A percentile compares a stretch with the other conserved stretches of the same genome.
Evolutionary conservation across 1,140 invertebrate genomes (phyloP).

Genomic region (Ostrea denselamellosa): DNA sequence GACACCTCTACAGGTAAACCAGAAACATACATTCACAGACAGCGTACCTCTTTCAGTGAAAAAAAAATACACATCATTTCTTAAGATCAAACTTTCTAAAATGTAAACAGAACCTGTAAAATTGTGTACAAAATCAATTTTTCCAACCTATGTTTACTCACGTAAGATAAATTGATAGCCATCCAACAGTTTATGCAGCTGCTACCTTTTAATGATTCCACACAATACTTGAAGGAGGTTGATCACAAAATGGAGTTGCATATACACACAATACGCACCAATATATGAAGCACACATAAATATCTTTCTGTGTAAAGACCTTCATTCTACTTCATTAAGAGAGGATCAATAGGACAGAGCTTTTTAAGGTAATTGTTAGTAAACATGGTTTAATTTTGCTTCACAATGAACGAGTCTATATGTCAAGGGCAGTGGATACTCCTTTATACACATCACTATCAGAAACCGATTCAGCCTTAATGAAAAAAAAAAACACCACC

Average conservation of each 20-base stretch:
- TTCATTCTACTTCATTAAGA: background rate
- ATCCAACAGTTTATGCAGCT: background rate
- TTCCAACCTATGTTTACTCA: background rate
- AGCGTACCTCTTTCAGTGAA: no score
- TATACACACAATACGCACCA: background rate
- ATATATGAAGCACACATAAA: background rate
- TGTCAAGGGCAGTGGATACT: background rate
- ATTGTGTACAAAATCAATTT: background rate
- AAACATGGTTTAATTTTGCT: background rate
- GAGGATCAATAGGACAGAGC: constrained; percentile 11
- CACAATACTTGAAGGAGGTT: background rate
- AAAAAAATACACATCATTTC: no score
- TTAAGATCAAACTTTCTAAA: no score
- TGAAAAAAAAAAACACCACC: no score
- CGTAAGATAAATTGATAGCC: constrained; percentile 18
- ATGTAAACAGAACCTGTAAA: no score
- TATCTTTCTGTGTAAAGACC: background rate
- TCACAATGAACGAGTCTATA: background rate
- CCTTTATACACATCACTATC: no score
- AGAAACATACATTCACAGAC: no score
- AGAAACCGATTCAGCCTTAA: no score
- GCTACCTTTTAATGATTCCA: background rate
- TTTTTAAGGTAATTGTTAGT: background rate
- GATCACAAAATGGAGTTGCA: background rate
- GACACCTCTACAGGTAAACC: no score